Evolutionary conservation across 2,113 vertebrate species (phyloP).

Genomic region (Turnix velox): DNA sequence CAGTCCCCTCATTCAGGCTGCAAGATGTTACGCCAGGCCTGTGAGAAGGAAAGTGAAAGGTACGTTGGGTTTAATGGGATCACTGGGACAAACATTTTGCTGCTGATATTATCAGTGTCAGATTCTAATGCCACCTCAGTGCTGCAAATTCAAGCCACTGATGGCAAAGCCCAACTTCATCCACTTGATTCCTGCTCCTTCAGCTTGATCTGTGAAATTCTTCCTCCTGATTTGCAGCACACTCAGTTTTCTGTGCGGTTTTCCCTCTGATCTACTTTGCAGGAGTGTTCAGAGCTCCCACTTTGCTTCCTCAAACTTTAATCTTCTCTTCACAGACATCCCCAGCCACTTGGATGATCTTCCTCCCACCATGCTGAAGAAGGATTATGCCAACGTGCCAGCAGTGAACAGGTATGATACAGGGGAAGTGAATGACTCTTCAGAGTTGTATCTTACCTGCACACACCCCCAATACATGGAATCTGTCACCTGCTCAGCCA

Average conservation of each 20-base stretch:
- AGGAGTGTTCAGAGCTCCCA: background rate
- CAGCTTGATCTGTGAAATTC: background rate
- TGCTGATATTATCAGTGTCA: background rate
- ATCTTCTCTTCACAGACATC: conserved; percentile 58
- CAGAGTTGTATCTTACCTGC: background rate
- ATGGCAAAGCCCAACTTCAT: background rate
- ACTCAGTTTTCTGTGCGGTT: background rate
- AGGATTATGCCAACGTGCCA: conserved; percentile 80
- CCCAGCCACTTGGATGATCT: conserved; percentile 84
- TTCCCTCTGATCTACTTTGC: background rate
- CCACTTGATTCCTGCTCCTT: background rate
- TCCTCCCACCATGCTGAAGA: conserved; percentile 78
- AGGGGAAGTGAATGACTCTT: background rate
- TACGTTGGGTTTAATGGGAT: conserved; percentile 9
- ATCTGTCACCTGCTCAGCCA: background rate
- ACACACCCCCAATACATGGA: background rate
- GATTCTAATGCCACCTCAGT: background rate
- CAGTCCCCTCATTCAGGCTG: conserved; percentile 51
- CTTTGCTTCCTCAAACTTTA: background rate
- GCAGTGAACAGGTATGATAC: conserved; percentile 71
- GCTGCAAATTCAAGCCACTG: background rate
- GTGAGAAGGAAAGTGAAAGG: conserved; percentile 67
- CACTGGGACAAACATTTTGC: accelerated
- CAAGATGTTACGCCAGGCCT: conserved; percentile 75
- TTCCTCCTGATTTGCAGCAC: background rate